Percentiles rank a stretch among this genome's conserved stretches.
Conservation (phyloP, 2,797 vertebrate species). For the Sebastes minor region DNA sequence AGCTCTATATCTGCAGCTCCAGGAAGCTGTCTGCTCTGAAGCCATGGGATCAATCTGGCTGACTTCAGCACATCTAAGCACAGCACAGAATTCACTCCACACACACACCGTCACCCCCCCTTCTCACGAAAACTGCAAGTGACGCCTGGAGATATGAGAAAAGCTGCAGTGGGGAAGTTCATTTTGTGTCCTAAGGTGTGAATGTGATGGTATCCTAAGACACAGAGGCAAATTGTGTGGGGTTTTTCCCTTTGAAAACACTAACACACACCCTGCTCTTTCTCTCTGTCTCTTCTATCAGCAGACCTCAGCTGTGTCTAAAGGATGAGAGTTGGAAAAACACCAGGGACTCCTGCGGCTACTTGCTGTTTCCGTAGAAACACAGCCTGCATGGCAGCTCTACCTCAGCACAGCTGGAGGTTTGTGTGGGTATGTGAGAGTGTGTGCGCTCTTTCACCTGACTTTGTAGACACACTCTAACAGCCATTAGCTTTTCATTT, state of each 20-base stretch:
- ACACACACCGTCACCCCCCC: not conserved
- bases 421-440: not conserved
- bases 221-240: conserved; percentile 28
- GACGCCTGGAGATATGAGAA: conserved; percentile 39
- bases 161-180: conserved; percentile 41
- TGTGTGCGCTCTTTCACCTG: conserved; percentile 14
- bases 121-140: conserved; percentile 13
- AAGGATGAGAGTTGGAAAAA: conserved; percentile 69
- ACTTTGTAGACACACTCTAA: conserved; percentile 13
- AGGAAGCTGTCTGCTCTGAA: conserved; percentile 21
- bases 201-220: conserved; percentile 41
- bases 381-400: conserved; percentile 55
- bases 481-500: conserved; percentile 32
- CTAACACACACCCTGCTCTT: conserved; percentile 19
- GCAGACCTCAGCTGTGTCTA: conserved; percentile 72
- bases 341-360: conserved; percentile 67
- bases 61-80: conserved; percentile 21
- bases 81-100: conserved; percentile 11
- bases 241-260: conserved; percentile 53
- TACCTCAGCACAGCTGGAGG: conserved; percentile 64
- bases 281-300: conserved; percentile 59
- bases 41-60: conserved; percentile 34
- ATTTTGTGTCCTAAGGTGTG: conserved; percentile 46
- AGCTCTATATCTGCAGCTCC: conserved; percentile 33
- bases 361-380: conserved; percentile 81